Evolutionary conservation across 1,140 invertebrate genomes (phyloP), one percentile per base, ranked within the genome.

Genomic region (Mizuhopecten yessoensis): DNA sequence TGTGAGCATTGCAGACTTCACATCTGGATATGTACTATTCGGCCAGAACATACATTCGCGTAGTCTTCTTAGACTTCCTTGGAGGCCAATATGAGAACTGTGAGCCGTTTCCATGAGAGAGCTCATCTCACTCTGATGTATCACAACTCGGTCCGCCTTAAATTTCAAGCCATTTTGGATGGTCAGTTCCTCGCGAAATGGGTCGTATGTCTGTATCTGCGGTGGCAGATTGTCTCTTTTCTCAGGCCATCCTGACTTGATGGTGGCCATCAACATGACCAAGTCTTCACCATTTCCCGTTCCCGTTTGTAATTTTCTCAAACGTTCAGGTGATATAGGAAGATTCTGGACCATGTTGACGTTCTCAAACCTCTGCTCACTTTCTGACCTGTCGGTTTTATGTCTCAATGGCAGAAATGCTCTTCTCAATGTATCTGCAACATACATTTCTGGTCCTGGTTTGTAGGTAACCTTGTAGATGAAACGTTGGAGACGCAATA

Each of bases 1-100:
- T 89, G 94, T 93, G 95, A 89, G 94, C 95, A 39, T 92, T 15
- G 93, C 97, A 97, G 39, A 92, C 93, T 86, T 93, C 86, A 96
- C 97, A 97, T 92, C 95, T 95, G 34, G 90, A 87, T 34, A 97
- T 93, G 33, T 93, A 92, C 97, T 96, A 23, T 93, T 93, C 33
- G 96, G 96, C 96, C 96, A 97, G 92, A 94, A 97, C 45, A 97
- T 92, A 75, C 93, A 87, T 90, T 96, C 93, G 91, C 95, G 93
- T n/a, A 96, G 96, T 91, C 87, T 93, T 94, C 93, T 96, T 96
- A 87, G 95, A 95, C 89, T 96, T 94, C 5, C 97, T 96, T 91
- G 96, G 45, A 94, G 97, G 96, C 34, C 94, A 49, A 96, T 87
- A 75, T 91, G 91, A 29, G 34, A 29, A 29, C 15, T 9, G 33